phyloP scores from a whole-genome alignment of 1,140 invertebrate genomes.

The Bilobella aurantiaca region DNA sequence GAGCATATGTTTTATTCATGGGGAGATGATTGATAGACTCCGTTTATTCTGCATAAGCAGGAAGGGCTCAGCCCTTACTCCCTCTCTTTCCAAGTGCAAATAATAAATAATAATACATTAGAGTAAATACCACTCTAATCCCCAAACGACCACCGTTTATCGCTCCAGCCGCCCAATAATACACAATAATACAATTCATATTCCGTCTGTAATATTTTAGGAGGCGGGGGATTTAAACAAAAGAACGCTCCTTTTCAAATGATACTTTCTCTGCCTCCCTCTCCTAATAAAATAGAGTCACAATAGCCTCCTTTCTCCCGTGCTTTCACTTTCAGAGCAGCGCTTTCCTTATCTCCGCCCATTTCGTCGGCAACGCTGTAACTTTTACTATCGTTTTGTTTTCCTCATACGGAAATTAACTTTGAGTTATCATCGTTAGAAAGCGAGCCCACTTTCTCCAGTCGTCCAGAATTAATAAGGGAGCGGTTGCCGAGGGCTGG shows the following conservation, averaged over 20 bases:
- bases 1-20: constrained; percentile 29
- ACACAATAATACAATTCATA: constrained; percentile 23
- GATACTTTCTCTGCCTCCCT: too few relatives aligned
- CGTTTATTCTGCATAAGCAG: constrained; percentile 14
- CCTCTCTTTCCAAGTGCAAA: neutral
- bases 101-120: constrained; percentile 13
- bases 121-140: constrained; percentile 24
- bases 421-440: constrained; percentile 6
- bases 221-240: too few relatives aligned
- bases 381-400: neutral
- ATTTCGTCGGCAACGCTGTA: neutral
- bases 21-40: constrained; percentile 26
- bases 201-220: constrained; percentile 12
- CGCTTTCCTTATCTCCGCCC: too few relatives aligned
- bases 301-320: too few relatives aligned
- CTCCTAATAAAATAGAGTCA: too few relatives aligned
- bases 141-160: constrained; percentile 17
- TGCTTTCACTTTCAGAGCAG: too few relatives aligned
- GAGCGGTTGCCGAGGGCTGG: too few relatives aligned
- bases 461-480: too few relatives aligned
- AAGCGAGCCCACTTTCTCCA: neutral
- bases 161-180: constrained; percentile 19
- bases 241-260: too few relatives aligned
- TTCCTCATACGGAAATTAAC: constrained; percentile 6
- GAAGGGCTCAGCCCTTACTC: neutral